Evolutionary conservation across 2,797 vertebrate species (phyloP), one percentile per base, ranked within the genome.

Genomic region (Toxotes lorentzi): DNA sequence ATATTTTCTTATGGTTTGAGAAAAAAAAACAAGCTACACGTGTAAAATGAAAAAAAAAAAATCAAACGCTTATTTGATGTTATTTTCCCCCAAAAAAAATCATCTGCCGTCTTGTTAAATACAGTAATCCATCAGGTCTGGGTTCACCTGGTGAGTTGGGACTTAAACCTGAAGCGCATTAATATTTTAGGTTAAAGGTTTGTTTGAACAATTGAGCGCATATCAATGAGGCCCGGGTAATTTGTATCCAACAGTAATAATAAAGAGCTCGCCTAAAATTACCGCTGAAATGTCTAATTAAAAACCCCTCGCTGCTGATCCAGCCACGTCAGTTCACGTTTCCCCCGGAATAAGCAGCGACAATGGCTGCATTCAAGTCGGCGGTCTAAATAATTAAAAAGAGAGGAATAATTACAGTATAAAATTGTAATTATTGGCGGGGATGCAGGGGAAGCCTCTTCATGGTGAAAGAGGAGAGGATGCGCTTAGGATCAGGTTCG

Each of bases 351-450:
- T 92, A 86, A 81, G 91, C 88, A 56, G 85, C 87, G 93, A 94
- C 93, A 93, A 94, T 87, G 93, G 90, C 84, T 76, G 87, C 93
- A 92, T 94, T 94, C 94, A 94, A 58, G 91, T 87, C 88, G 87
- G 89, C 85, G 86, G 92, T 92, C 92, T 96, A 91, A 96, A 97
- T 98, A 97, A 97, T 97, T 96, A 95, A 97, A 92, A 96, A 88
- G 92, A 94, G 92, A 94, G 91, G 95, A 96, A 97, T 97, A 98
- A 98, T 98, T 97, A 97, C 96, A 96, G 95, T 95, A 93, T 91
- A 95, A 94, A 94, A 95, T 95, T 96, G 96, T 97, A 95, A 97
- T 97, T 97, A 93, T 91, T 93, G 95, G 90, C 81, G 92, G 95
- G 88, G 84, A 69, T 68, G 88, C 87, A 88, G 92, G 91, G 92